A percentile compares a stretch with the other conserved stretches of the same genome.
Evolutionary conservation across 2,888 invertebrate genomes (phyloP).

Genomic region (Pocota personata): DNA sequence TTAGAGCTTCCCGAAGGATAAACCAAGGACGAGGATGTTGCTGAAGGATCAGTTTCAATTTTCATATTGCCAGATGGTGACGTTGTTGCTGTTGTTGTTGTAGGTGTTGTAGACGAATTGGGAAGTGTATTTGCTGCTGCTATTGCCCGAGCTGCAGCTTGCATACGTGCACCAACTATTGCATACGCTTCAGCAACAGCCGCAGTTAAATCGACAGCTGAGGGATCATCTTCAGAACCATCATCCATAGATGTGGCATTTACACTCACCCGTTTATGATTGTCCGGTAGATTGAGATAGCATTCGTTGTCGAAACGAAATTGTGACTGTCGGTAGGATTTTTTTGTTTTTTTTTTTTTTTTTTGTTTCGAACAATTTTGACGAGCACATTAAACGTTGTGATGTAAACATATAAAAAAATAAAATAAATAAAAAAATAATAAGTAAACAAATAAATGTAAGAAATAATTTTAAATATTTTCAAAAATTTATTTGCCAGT

Average conservation of each 20-base stretch:
- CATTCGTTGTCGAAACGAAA: constrained; percentile 99
- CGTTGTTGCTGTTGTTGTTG: constrained; percentile 39
- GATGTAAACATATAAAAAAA: constrained; percentile 7
- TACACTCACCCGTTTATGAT: constrained; percentile 97
- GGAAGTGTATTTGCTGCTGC: constrained; percentile 69
- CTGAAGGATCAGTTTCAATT: constrained; percentile 33
- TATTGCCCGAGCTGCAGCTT: constrained; percentile 76
- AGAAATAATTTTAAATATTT: constrained; percentile 8
- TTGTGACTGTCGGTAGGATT: constrained; percentile 90
- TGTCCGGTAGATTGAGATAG: constrained; percentile 98
- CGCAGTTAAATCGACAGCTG: constrained; percentile 68
- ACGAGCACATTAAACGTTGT: constrained; percentile 20
- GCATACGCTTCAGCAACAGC: constrained; percentile 72
- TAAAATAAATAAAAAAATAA: neutral
- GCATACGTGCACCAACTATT: constrained; percentile 64
- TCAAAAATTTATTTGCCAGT: constrained; percentile 57
- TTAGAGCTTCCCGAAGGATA: constrained; percentile 59
- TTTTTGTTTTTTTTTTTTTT: constrained; percentile 20
- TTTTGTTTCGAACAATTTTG: constrained; percentile 9
- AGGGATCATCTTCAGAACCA: constrained; percentile 62
- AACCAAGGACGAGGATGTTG: constrained; percentile 44
- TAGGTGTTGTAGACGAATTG: constrained; percentile 57
- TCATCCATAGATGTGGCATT: constrained; percentile 55
- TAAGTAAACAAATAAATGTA: neutral
- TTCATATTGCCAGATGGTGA: constrained; percentile 34